Base-by-base conservation (phyloP, 2,888 invertebrate genomes). In the Parasteatoda lunata region DNA sequence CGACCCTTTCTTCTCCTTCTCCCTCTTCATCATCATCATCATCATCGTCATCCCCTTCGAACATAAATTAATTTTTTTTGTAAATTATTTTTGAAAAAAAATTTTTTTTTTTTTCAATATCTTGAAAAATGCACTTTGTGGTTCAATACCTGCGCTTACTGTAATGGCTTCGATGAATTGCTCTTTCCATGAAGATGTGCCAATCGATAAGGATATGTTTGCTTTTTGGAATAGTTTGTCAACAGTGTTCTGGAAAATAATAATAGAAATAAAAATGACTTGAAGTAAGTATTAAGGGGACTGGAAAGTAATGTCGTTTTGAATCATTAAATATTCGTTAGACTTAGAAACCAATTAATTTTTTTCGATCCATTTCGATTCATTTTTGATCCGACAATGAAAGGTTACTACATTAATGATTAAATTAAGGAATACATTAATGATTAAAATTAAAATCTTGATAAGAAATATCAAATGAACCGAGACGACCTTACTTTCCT, bases 131-230 rank as follows among this genome's bases (percentile, higher is more conserved):
- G 9, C 5, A 15, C 15, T n/a, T 68, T 9, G 45, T 30, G 13
- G 45, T 70, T 47, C n/a, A 45, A 78, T 82, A 89, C 89, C 89
- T 83, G 89, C 88, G 72, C 83, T 88, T 11, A 99, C 98, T 69
- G 97, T 97, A 89, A 99, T 93, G 65, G 99, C 99, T 93, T 99
- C 99, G 91, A 96, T 94, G 92, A 99, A 99, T 93, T 99, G 99
- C 91, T 99, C 99, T 92, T 96, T 97, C 99, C 99, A 99, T 0
- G 98, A 97, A n/a, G 97, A 97, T 30, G 99, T 98, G 88, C 99
- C 93, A 64, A 94, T 93, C 80, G 98, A 94, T 89, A 98, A 94
- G 30, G 98, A 98, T 70, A 97, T 96, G 92, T 98, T 98, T 89
- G 98, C 98, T 92, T 98, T 95, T 93, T 98, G 98, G 90, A 99